These are phyloP conservation scores for Coptodon rendalli DNA, from an alignment of 2,113 vertebrate genomes.

Conservation along the genomic window DNA sequence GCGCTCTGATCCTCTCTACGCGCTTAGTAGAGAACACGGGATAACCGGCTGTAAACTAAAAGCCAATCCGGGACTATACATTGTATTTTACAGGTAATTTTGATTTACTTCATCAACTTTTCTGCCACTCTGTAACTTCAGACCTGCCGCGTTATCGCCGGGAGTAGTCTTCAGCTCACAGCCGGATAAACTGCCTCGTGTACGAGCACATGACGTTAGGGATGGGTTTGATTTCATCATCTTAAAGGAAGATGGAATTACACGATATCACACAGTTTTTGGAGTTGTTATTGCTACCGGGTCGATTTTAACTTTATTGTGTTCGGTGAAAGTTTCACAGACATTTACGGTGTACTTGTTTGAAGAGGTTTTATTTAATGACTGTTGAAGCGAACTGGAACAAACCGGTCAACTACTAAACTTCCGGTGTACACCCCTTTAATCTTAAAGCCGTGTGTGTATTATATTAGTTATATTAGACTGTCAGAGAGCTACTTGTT, in stretches of 20 bases:
- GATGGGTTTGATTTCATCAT: slow-evolving; percentile 4
- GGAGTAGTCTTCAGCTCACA: not conserved
- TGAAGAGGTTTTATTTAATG: not conserved
- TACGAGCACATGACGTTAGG: not conserved
- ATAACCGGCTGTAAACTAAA: not conserved
- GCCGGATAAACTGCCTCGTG: not conserved
- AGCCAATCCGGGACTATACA: accelerated
- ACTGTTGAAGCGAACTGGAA: not conserved
- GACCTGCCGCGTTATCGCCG: not conserved
- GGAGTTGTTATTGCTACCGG: accelerated
- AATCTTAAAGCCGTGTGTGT: not conserved
- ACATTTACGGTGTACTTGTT: not conserved
- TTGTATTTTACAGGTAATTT: slow-evolving; percentile 10
- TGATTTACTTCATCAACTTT: not conserved
- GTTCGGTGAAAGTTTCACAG: too few relatives aligned
- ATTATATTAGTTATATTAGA: not conserved
- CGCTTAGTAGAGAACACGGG: not conserved
- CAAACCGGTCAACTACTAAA: not conserved
- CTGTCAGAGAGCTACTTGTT: not conserved
- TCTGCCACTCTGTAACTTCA: accelerated
- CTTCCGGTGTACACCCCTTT: not conserved
- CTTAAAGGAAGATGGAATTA: accelerated
- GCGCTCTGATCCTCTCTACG: accelerated
- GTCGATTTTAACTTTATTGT: not conserved
- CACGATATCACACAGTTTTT: accelerated